phyloP scores from a whole-genome alignment of 2,888 invertebrate species.

The Phalangium opilio region DNA sequence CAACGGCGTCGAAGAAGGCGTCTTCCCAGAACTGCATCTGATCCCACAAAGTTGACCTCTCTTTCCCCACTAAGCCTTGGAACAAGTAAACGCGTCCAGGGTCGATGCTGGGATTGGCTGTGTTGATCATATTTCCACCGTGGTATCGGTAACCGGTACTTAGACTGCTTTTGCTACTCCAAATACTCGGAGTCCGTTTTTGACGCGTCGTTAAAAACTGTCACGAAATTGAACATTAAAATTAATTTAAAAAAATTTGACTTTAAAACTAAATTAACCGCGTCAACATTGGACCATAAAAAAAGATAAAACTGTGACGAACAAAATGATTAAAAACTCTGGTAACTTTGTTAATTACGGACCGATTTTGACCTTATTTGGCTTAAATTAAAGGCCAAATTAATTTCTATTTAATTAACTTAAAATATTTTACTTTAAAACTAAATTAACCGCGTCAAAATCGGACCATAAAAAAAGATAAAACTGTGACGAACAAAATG shows the following conservation, averaged over 20 bases:
- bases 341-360: no score
- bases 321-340: background rate
- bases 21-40: slow-evolving; percentile 99
- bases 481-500: background rate
- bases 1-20: slow-evolving; percentile 91
- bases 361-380: slow-evolving; percentile 8
- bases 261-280: no score
- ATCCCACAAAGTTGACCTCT: slow-evolving; percentile 60
- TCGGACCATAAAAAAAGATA: background rate
- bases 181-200: slow-evolving; percentile 64
- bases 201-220: slow-evolving; percentile 52
- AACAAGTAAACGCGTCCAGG: slow-evolving; percentile 77
- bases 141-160: slow-evolving; percentile 75
- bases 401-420: no score
- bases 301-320: background rate
- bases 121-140: slow-evolving; percentile 64
- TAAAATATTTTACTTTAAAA: no score
- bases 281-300: no score
- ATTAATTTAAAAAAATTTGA: no score
- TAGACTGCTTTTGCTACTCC: slow-evolving; percentile 78
- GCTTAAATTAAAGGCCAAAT: slow-evolving; percentile 4
- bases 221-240: background rate
- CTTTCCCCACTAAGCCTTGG: slow-evolving; percentile 46
- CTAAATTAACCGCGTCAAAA: no score
- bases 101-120: slow-evolving; percentile 75